Evolutionary conservation across 2,888 invertebrate genomes (phyloP), one percentile per base, ranked within the genome.

Genomic region (Agrotis segetum): DNA sequence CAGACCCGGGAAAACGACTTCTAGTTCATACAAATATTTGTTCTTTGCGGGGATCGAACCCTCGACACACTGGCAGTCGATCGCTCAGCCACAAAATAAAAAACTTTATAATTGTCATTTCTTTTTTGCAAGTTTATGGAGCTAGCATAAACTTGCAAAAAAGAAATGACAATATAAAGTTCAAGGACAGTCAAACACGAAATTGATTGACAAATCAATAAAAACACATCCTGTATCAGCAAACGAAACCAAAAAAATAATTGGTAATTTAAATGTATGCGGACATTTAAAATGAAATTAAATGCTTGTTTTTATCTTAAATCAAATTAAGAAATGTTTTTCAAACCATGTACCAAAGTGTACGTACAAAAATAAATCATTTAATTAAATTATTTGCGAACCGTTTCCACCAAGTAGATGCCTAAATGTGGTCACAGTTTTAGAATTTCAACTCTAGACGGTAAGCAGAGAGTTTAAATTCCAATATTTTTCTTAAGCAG

Each of bases 151-250:
- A n/a, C n/a, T n/a, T n/a, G n/a, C n/a, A n/a, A n/a, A 55, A 71
- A 60, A 44, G 21, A 60, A 61, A 17, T 2, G 14, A 71, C 62
- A 71, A n/a, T 52, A 3, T n/a, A 50, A 29, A 52, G 47, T 47
- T 78, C 78, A 78, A 71, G 78, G 72, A 11, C 72, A 47, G 16
- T 21, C 14, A 16, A 19, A 17, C 34, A 21, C 9, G 13, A 49
- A 50, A 49, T 77, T 44, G 44, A 71, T 58, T 47, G 40, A 17
- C 4, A 9, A 70, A 56, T 70, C 61, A 58, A 71, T 62, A 78
- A 52, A 78, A 69, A 60, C 14, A 78, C 72, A 71, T 34, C 40
- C 72, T 74, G 56, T 52, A 78, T 50, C 21, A 34, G 40, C 17
- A 40, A 78, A 4, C 47, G 79, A 62, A 59, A 78, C n/a, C 11